Conservation (phyloP, 2,797 vertebrate genomes). For the Anguilla obscura region DNA sequence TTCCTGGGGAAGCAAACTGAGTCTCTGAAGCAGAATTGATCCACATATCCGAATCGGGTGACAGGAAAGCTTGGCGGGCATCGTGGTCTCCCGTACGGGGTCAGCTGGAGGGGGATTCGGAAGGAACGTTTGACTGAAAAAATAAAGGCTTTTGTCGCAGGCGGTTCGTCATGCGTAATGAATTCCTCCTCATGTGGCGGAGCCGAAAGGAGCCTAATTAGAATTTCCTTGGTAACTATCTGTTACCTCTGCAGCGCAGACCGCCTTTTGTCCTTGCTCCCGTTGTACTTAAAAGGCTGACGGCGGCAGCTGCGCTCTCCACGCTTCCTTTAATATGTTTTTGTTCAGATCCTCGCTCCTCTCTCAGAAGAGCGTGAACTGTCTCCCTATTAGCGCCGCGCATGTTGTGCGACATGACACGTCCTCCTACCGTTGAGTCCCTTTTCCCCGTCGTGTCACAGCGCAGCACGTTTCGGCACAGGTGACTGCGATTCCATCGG, state of each 20-base stretch:
- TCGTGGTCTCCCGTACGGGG: not conserved
- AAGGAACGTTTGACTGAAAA: slow-evolving; percentile 39
- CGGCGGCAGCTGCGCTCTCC: not conserved
- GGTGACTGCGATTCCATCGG: not conserved
- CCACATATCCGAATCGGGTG: slow-evolving; percentile 38
- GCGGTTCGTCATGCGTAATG: slow-evolving; percentile 38
- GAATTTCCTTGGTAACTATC: slow-evolving; percentile 22
- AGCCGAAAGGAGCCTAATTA: slow-evolving; percentile 33
- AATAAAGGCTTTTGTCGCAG: slow-evolving; percentile 4
- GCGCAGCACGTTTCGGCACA: not conserved
- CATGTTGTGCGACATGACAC: not conserved
- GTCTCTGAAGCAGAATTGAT: slow-evolving; percentile 4
- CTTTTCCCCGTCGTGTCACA: not conserved
- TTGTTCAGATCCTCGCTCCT: not conserved
- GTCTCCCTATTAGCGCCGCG: not conserved
- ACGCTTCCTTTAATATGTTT: not conserved
- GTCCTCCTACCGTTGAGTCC: no score
- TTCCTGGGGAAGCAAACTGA: not conserved
- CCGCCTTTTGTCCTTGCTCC: not conserved
- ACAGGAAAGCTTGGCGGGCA: slow-evolving; percentile 17
- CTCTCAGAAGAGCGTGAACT: not conserved
- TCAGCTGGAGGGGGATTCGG: not conserved
- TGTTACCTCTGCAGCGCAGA: slow-evolving; percentile 19
- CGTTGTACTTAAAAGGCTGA: not conserved
- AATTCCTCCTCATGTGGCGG: not conserved